A percentile compares a stretch with the other conserved stretches of the same genome.
These are phyloP conservation scores for Artibeus lituratus DNA, from an alignment of 2,797 vertebrate species.

Conservation along the genomic window DNA sequence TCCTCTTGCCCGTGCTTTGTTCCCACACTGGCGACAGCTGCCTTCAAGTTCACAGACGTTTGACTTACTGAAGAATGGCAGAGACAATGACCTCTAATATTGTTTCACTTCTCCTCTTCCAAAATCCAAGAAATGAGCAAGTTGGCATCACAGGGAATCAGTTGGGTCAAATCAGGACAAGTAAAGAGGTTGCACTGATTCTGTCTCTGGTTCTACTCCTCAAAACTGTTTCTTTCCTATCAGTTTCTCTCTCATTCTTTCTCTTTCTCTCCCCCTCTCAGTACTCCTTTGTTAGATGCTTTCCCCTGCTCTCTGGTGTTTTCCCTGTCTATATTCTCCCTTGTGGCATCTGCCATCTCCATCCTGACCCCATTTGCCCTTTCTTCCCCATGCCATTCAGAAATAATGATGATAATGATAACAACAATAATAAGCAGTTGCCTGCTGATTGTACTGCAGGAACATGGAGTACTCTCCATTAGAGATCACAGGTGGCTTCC, in stretches of 20 bases:
- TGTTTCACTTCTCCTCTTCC: neutral
- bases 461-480: neutral
- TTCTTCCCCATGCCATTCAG: neutral
- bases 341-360: neutral
- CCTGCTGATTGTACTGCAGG: neutral
- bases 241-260: neutral
- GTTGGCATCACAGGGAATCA: neutral
- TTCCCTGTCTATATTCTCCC: neutral
- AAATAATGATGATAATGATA: neutral
- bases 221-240: neutral
- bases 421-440: neutral
- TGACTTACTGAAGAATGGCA: neutral
- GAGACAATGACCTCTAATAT: neutral
- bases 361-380: neutral
- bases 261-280: neutral
- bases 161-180: neutral
- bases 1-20: neutral
- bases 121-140: conserved; percentile 5
- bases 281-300: neutral
- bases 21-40: conserved; percentile 13
- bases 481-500: conserved; percentile 35
- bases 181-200: neutral
- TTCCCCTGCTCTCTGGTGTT: neutral
- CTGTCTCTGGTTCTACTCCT: neutral
- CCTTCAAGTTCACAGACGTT: neutral